phyloP scores from a whole-genome alignment of 2,888 invertebrate species.

The Euproctis similis region DNA sequence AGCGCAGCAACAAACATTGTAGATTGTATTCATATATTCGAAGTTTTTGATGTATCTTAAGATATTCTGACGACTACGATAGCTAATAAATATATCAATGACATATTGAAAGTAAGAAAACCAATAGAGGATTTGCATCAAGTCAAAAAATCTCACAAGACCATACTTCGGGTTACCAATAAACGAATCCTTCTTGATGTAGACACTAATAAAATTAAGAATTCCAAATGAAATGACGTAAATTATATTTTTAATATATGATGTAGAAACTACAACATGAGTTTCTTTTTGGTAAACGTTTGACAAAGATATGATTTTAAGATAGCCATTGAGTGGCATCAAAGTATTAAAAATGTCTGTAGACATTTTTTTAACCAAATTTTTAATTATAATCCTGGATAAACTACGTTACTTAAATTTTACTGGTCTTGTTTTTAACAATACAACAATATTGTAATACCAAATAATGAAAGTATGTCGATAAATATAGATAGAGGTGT shows the following conservation, averaged over 20 bases:
- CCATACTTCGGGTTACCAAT: not conserved
- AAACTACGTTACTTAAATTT: too few relatives aligned
- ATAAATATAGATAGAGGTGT: too few relatives aligned
- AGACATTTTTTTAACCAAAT: not conserved
- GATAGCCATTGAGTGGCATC: constrained; percentile 9
- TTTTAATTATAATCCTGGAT: too few relatives aligned
- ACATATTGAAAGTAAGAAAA: constrained; percentile 18
- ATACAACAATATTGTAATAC: too few relatives aligned
- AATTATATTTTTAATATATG: constrained; percentile 4
- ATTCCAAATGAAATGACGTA: constrained; percentile 5
- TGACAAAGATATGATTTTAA: constrained; percentile 11
- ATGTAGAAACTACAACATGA: constrained; percentile 6
- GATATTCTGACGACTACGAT: constrained; percentile 7
- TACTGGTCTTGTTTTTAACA: too few relatives aligned
- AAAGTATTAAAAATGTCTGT: constrained; percentile 14
- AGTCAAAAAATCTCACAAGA: constrained; percentile 12
- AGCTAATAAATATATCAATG: constrained; percentile 19
- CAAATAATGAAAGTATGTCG: too few relatives aligned
- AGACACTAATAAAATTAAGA: constrained; percentile 7
- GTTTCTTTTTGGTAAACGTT: constrained; percentile 5
- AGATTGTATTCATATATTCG: constrained; percentile 3
- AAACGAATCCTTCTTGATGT: constrained; percentile 9
- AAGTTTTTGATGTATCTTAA: constrained; percentile 2
- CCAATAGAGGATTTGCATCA: constrained; percentile 13
- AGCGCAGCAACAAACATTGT: constrained; percentile 2